Evolutionary conservation across 2,888 invertebrate genomes (phyloP).

Genomic region (Tetranychus piercei): DNA sequence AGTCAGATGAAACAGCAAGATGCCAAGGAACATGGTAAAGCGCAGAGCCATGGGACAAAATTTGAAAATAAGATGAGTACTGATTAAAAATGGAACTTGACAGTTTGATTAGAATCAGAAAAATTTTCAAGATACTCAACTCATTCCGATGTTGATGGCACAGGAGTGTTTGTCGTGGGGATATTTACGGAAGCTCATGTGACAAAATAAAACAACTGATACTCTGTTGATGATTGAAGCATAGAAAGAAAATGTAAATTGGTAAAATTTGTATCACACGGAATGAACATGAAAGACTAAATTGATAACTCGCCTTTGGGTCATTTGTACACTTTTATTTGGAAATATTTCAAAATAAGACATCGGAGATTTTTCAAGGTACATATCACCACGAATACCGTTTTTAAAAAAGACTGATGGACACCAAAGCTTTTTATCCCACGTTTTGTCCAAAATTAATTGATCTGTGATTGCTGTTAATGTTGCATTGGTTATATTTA

Average conservation of each 20-base stretch:
- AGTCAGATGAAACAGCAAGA: too few relatives aligned
- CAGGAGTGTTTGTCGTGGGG: slow-evolving; percentile 6
- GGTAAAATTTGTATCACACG: too few relatives aligned
- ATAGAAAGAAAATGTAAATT: too few relatives aligned
- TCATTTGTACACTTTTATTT: slow-evolving; percentile 8
- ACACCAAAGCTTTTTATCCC: slow-evolving; percentile 8
- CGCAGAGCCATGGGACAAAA: background rate
- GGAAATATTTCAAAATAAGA: slow-evolving; percentile 9
- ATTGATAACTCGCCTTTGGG: background rate
- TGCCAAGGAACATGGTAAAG: background rate
- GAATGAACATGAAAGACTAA: background rate
- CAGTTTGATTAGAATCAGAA: background rate
- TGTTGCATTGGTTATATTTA: slow-evolving; percentile 6
- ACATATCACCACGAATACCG: slow-evolving; percentile 9
- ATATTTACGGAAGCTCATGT: slow-evolving; percentile 9
- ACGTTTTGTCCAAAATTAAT: slow-evolving; percentile 4
- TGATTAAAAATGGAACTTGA: background rate
- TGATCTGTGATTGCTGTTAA: background rate
- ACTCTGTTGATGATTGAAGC: background rate
- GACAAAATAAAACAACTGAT: slow-evolving; percentile 6
- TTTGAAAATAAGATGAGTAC: background rate
- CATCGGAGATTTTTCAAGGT: slow-evolving; percentile 1
- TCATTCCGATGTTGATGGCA: slow-evolving; percentile 7
- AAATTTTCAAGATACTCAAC: slow-evolving; percentile 6
- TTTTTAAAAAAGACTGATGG: slow-evolving; percentile 10